Base-by-base conservation (phyloP, 2,888 invertebrate species). In the Steinernema hermaphroditum region DNA sequence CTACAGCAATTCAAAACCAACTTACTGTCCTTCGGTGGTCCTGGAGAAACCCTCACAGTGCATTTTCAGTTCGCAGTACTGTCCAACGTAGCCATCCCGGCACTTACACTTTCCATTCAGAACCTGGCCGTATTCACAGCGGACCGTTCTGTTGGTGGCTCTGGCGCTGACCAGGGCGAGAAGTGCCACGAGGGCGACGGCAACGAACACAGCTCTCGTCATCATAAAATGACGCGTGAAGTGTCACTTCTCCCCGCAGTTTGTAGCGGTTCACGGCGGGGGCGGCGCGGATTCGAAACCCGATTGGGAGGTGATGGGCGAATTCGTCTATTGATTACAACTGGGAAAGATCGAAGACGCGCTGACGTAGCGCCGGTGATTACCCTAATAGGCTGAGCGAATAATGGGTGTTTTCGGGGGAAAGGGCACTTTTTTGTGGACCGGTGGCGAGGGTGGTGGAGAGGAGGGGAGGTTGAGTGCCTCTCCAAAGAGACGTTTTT, bases 1-100 rank as follows among this genome's bases (percentile, higher is more conserved):
- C 19, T 19, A 6, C 19, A 49, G 19, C 9, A 8, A 49, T 19
- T 19, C 9, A 49, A 49, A 49, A n/a, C 19, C 12, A 54, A 54
- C 54, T 54, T 27, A 54, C 54, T 54, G 27, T 54, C 54, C 54
- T 2, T 54, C n/a, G 6, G 6, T 27, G 6, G 9, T 54, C 54
- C 54, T 22, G 22, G 22, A 14, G 54, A 22, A 54, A 24, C 54
- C 54, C 12, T 54, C 54, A 22, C 54, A 54, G 54, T 54, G 54
- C 54, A 54, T 54, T 27, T 54, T 54, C 54, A 54, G 54, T 27
- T 54, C 54, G 27, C 54, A 54, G 54, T 54, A 54, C 24, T 12
- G 2, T 22, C 54, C 54, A 54, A 24, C 54, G 19, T 54, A 54
- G 27, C 27, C 54, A 6, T 22, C 9, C 6, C 16, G 6, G 27